These are phyloP conservation scores for Chelon labrosus DNA, from an alignment of 2,797 vertebrate species.

Conservation along the genomic window DNA sequence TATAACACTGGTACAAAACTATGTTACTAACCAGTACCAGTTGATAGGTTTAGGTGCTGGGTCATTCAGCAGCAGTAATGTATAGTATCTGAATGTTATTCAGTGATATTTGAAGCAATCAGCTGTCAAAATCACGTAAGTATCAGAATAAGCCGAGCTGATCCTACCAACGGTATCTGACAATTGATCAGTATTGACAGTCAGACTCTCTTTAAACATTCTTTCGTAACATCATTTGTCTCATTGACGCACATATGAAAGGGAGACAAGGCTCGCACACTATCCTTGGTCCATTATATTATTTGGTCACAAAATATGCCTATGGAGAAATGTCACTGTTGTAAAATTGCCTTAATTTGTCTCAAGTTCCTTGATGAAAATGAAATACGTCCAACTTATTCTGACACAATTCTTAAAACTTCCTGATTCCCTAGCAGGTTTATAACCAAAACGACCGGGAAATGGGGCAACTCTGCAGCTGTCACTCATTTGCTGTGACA, in stretches of 20 bases:
- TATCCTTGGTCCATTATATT: too few species aligned
- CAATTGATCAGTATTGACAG: too few species aligned
- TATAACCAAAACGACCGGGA: neutral
- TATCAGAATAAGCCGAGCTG: neutral
- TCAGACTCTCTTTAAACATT: neutral
- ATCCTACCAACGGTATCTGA: neutral
- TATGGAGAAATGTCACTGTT: too few species aligned
- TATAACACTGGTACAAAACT: too few species aligned
- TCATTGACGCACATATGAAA: neutral
- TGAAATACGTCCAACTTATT: too few species aligned
- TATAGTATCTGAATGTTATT: neutral
- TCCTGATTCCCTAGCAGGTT: neutral
- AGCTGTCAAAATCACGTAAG: neutral
- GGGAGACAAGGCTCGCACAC: neutral
- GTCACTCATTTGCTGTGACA: conserved; percentile 31
- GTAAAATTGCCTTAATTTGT: too few species aligned
- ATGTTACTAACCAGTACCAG: neutral
- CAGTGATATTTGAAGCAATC: neutral
- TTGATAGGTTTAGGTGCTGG: neutral
- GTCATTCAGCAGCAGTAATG: neutral
- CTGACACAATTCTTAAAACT: too few species aligned
- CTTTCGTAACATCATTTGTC: neutral
- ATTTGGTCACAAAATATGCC: too few species aligned
- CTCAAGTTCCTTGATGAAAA: too few species aligned
- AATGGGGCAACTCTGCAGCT: conserved; percentile 6